Evolutionary conservation across 2,888 invertebrate genomes (phyloP).

Genomic region (Lasioglossum leucozonium): DNA sequence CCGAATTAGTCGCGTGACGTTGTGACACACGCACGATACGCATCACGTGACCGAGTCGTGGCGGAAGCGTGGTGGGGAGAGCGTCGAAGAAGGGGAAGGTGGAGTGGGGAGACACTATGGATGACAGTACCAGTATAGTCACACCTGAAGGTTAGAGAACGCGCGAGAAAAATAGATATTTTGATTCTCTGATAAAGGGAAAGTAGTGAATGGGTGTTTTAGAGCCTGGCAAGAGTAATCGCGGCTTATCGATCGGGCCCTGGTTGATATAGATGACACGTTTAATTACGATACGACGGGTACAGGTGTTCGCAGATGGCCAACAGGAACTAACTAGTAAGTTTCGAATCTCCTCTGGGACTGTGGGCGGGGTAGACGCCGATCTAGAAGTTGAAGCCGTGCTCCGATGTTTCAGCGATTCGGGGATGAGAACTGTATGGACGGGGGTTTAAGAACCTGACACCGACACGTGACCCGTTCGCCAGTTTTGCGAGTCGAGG

Average conservation of each 20-base stretch:
- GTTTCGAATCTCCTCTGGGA: constrained; percentile 36
- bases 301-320: constrained; percentile 59
- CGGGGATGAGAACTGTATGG: constrained; percentile 6
- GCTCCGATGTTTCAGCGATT: constrained; percentile 27
- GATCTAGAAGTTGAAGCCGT: constrained; percentile 44
- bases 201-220: background rate
- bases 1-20: too few relatives aligned
- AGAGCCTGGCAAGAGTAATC: constrained; percentile 14
- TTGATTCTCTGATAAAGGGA: background rate
- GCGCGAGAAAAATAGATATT: too few relatives aligned
- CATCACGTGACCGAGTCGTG: too few relatives aligned
- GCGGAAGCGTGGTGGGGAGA: too few relatives aligned
- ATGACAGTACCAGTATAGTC: too few relatives aligned
- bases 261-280: constrained; percentile 44
- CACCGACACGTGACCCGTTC: constrained; percentile 37
- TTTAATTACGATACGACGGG: constrained; percentile 59
- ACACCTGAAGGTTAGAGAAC: too few relatives aligned
- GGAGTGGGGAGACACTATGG: too few relatives aligned
- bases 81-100: too few relatives aligned
- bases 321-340: constrained; percentile 56
- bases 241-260: constrained; percentile 47
- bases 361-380: constrained; percentile 5
- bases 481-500: constrained; percentile 1
- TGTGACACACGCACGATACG: too few relatives aligned
- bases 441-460: constrained; percentile 38